Base-by-base conservation (phyloP, 1,140 invertebrate species). In the Drosophila obscura region DNA sequence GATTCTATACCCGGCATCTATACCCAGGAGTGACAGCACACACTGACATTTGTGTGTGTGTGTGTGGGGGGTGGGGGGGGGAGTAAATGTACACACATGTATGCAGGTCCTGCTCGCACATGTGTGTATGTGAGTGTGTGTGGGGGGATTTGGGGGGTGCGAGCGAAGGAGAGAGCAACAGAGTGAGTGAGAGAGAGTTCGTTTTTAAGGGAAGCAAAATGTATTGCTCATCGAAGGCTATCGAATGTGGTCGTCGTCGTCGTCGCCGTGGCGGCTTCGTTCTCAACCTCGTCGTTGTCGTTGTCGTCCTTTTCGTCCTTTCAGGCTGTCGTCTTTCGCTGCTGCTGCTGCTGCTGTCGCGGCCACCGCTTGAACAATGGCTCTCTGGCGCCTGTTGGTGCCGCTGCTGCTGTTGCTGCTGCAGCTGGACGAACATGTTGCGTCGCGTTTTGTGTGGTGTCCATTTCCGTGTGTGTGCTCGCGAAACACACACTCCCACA, bases 191-290 rank as follows among this genome's bases (percentile, higher is more conserved):
- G 57, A 16, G 57, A 62, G 72, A 51, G 63, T 73, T 71, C 81
- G 65, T 61, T 71, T 88, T 79, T 88, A 83, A 83, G 83, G 83
- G 83, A 88, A 88, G 80, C 80, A 85, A 84, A 84, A 84, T 84
- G 80, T 84, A 88, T 88, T 88, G 83, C 83, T 88, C 83, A 88
- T 88, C 83, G 83, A 88, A 88, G 83, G 83, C 84, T 88, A 88
- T 88, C 83, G 83, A 88, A 88, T 88, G 83, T 78, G 66, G 76
- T 78, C 84, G 83, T 88, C 58, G 72, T 71, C 61, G 31, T 46
- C 19, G 41, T 61, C 35, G 55, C 45, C 39, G 46, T 26, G 24
- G 46, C 9, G 31, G 35, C 52, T 72, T 52, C 48, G 22, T 24
- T 2, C 22, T 24, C 22, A 24, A 4, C 22, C 22, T 87, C 52